Evolutionary conservation across 2,888 invertebrate species (phyloP), one percentile per base, ranked within the genome.

Genomic region (Drosophila vallismaia): DNA sequence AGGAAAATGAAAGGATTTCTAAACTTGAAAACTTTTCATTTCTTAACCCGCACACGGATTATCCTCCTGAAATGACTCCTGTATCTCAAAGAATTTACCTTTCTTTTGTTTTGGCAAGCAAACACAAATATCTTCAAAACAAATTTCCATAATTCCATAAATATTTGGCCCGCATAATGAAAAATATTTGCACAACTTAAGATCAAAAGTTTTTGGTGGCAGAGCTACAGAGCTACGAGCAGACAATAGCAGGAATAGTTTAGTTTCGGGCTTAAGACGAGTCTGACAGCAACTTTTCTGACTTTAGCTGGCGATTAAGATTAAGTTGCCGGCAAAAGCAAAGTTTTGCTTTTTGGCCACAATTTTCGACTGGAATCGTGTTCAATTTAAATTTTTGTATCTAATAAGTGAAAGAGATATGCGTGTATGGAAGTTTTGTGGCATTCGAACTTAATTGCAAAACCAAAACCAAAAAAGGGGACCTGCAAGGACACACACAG

Each of bases 81-180:
- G 60, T 9, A 9, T 26, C 14, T 31, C 8, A 7, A 48, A 56
- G 28, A 26, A 59, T 38, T 8, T n/a, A 64, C 14, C 12, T 46
- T 24, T n/a, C 4, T 26, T 19, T 29, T 1, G n/a, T 9, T 4
- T 14, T 8, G n/a, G 14, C 51, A 45, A 8, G 14, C 14, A 46
- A 46, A 7, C 44, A 67, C 42, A 68, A 81, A 73, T 74, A 80
- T 75, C 75, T 76, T 67, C 36, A 51, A 69, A 78, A 75, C 69
- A 74, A 77, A 74, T 77, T 71, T 74, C 58, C 70, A 67, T 77
- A 84, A 86, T 86, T 81, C 77, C 86, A 75, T 70, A 78, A 85
- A 84, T 85, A 74, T 64, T 76, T 81, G 49, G 73, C 62, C 59
- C 58, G 71, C 73, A 68, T 60, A 76, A 75, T 71, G 79, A 51